Base-by-base conservation (phyloP, 1,140 invertebrate genomes). In the Saxidomus purpurata region DNA sequence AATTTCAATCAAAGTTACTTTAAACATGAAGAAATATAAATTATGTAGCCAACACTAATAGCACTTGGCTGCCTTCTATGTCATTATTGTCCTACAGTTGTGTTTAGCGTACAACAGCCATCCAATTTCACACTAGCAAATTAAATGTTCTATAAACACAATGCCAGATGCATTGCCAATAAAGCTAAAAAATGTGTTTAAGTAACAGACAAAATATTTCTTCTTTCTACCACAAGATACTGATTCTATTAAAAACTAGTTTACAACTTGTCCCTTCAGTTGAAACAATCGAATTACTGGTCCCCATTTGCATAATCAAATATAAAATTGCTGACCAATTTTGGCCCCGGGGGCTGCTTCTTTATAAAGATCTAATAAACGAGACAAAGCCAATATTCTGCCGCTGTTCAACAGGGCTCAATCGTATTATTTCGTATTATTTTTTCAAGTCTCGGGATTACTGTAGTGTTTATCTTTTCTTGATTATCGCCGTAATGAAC, bases 261-360 rank as follows among this genome's bases (percentile, higher is more conserved):
- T 71, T 71, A 71, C 67, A 38, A 71, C 25, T 71, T 71, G 34
- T 71, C 67, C 67, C 34, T 36, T 71, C 67, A 71, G 34, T 22
- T 71, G 67, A 71, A 71, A 71, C 67, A 71, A 71, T 71, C 34
- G 34, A 71, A 71, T 71, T 71, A 71, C 34, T 19, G 67, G 2
- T 28, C 28, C 34, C 31, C 1, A 71, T 71, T 71, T 71, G 67
- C 67, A 71, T 71, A 71, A 71, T 71, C 67, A 36, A 71, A 71
- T 71, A 71, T 71, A 11, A 71, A 71, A 71, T 71, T 71, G 67
- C 67, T 71, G 67, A 71, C 67, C 67, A 71, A 28, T 71, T 71
- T 38, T 71, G 31, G 67, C 67, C 67, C 67, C 13, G 19, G 67
- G 67, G 67, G 67, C 67, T 38, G 34, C 34, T 71, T 19, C 34